Base-by-base conservation (phyloP, 1,140 invertebrate genomes). In the Ceratina australensis region DNA sequence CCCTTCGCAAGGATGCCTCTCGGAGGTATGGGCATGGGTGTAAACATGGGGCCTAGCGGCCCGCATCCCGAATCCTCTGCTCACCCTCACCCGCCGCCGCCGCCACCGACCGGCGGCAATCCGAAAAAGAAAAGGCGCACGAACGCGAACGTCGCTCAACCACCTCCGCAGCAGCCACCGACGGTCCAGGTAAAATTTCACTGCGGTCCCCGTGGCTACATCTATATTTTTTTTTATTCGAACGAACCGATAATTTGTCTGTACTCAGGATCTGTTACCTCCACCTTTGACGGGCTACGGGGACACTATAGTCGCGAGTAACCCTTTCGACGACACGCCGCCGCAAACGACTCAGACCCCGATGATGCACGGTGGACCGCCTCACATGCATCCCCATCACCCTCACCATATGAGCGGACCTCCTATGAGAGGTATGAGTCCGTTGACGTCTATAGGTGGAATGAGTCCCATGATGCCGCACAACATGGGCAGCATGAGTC, bases 251-350 rank as follows among this genome's bases (percentile, higher is more conserved):
- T n/a, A n/a, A n/a, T n/a, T n/a, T 20, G 5, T 52, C 12, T 56
- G 13, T 56, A 28, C 65, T 15, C 10, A 86, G 92, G 95, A 97
- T 88, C 91, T 97, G 78, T 93, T 96, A 75, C 97, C 97, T 33
- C 97, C 97, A 16, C 95, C 97, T 42, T 94, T 96, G 85, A 94
- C 96, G 57, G 96, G 96, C 67, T 98, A 97, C 92, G 97, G 97
- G 56, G 97, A 98, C 88, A 98, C 97, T 60, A 98, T 99, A 87
- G 95, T 98, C 78, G 98, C 97, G 50, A 98, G 96, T 71, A 98
- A 98, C 93, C 98, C 98, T 33, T 98, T 99, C 92, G 98, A 99
- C 92, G 98, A 99, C 87, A 97, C 96, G 15, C 96, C 97, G 26
- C 95, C 92, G 87, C 94, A 84, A 92, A 93, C 89, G 90, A 92